Base-by-base conservation (phyloP, 2,797 vertebrate genomes). In the Pogonophryne albipinna region DNA sequence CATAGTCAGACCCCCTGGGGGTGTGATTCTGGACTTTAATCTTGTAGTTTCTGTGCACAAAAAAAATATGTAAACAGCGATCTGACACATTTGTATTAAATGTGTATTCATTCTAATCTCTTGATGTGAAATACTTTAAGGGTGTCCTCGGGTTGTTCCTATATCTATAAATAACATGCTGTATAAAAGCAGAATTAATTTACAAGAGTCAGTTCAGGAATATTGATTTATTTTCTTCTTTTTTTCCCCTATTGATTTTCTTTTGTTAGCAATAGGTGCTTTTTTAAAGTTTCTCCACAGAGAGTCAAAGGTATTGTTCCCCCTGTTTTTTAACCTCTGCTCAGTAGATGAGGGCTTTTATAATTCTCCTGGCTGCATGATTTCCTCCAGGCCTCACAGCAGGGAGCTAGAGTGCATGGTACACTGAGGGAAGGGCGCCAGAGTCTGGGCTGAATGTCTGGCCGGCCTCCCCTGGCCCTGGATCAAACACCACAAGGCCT, bases 351-450 rank as follows among this genome's bases (percentile, higher is more conserved):
- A 80, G 79, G 73, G 65, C 80, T 89, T 93, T 87, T 83, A 83
- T 78, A 85, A 82, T 84, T 69, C 88, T 89, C 77, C 68, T 20
- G 79, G 83, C 86, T 82, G 79, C 47, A n/a, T 85, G 81, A 83
- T 92, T 90, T 91, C 85, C 91, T 88, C 79, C 87, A 92, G 91
- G 92, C 92, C 86, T 76, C 86, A 66, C 89, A 90, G 89, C 91
- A 90, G 89, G 87, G 87, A 83, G 78, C 83, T 91, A 62, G 85
- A 91, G 87, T 91, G 85, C 85, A 79, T 55, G 82, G 81, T 85
- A 78, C 77, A 84, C 86, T 78, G 83, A 89, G 79, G 87, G 85
- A 90, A 89, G 85, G 88, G 87, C 78, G 85, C 85, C 90, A 86
- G 81, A 78, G 76, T 82, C 82, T 81, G 80, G 89, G 77, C 55